These are phyloP conservation scores for Ondatra zibethicus DNA, from an alignment of 2,113 vertebrate species.

Conservation along the genomic window DNA sequence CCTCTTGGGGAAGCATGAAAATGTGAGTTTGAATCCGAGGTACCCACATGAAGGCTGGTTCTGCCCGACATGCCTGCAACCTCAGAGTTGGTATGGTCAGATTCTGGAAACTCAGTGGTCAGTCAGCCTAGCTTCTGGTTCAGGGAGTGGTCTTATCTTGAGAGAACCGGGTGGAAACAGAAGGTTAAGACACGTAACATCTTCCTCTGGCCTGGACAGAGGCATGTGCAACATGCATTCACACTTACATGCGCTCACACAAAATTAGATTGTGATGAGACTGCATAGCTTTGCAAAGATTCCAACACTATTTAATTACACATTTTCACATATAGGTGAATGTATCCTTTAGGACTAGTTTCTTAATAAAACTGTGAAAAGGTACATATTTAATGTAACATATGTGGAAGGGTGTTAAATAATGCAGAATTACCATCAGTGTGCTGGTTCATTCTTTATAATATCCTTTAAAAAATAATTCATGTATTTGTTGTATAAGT, in stretches of 20 bases:
- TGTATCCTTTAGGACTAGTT: neutral
- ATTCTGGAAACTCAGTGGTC: neutral
- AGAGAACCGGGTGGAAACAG: neutral
- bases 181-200: no score
- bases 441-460: constrained; percentile 24
- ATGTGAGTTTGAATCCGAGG: neutral
- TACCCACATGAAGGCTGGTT: neutral
- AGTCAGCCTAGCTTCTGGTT: neutral
- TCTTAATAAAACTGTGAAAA: neutral
- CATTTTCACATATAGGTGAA: neutral
- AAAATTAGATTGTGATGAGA: constrained; percentile 8
- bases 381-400: neutral
- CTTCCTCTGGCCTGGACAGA: neutral
- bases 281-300: neutral
- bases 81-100: neutral
- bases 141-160: neutral
- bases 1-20: neutral
- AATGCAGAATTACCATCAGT: constrained; percentile 21
- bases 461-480: constrained; percentile 4
- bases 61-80: neutral
- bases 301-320: neutral
- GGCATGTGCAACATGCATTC: no score
- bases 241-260: neutral
- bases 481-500: neutral
- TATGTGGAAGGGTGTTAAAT: neutral